Percentiles rank a stretch among this genome's conserved stretches.
phyloP scores from a whole-genome alignment of 2,797 vertebrate genomes.

The Phataginus tetradactyla region DNA sequence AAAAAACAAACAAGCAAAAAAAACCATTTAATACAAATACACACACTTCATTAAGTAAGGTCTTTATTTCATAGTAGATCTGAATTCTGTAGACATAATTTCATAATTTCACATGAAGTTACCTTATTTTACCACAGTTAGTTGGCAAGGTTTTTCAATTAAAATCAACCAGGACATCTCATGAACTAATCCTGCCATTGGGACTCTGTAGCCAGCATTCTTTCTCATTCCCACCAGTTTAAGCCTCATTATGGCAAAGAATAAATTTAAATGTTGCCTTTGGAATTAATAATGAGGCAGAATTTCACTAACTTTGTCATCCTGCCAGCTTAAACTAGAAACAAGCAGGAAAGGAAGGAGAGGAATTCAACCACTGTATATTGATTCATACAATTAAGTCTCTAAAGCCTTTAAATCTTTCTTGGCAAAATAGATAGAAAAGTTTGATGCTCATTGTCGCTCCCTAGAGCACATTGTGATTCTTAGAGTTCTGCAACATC shows the following conservation, averaged over 20 bases:
- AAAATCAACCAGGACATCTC: slow-evolving; percentile 71
- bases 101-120: not conserved
- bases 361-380: slow-evolving; percentile 66
- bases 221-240: slow-evolving; percentile 46
- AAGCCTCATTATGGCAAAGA: slow-evolving; percentile 71
- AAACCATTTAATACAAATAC: not conserved
- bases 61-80: slow-evolving; percentile 26
- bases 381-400: slow-evolving; percentile 63
- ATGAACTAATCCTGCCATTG: slow-evolving; percentile 57
- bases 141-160: slow-evolving; percentile 71
- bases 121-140: not conserved
- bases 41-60: not conserved
- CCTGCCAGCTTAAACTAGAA: slow-evolving; percentile 73
- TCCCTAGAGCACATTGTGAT: not conserved
- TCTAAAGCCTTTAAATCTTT: slow-evolving; percentile 27
- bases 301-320: slow-evolving; percentile 75
- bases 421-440: slow-evolving; percentile 21
- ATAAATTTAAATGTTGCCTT: slow-evolving; percentile 75
- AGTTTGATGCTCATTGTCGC: not conserved
- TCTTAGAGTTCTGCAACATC: not conserved
- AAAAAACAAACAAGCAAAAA: not conserved
- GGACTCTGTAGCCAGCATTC: slow-evolving; percentile 16
- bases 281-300: slow-evolving; percentile 72
- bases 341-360: slow-evolving; percentile 54
- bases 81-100: not conserved